Evolutionary conservation across 2,888 invertebrate species (phyloP), one percentile per base, ranked within the genome.

Genomic region (Sceliomorpha sp.): DNA sequence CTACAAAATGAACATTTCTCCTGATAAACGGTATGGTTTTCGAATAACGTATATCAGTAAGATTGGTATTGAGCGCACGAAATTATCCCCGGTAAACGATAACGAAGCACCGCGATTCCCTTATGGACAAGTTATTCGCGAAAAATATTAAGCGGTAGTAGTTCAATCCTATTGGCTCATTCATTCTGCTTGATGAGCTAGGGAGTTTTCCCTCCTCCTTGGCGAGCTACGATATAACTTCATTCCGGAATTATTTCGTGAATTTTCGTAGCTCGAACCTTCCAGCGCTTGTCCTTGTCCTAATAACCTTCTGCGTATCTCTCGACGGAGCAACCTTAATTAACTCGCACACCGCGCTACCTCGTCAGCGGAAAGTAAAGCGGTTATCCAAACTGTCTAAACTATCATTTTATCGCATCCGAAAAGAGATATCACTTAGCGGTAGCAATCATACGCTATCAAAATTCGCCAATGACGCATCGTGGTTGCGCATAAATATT

Each of bases 241-340:
- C 27, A 36, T 24, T 31, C 39, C 12, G 51, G 20, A 37, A 58
- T 56, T 56, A 47, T 66, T 66, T 47, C 14, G 50, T 14, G 47
- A 62, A 67, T 58, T 67, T 70, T 40, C 51, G 58, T 55, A 8
- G 40, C 39, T 37, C 26, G 31, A 47, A 42, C 26, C 53, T 47
- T 37, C 34, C 36, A 15, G 20, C 39, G 20, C 45, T 45, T 39
- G 53, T 62, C 56, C 51, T 60, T 58, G 51, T 68, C 39, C 68
- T 32, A 62, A 51, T 68, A 68, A 58, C 55, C 40, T 53, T 32
- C 37, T 13, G 39, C 47, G 39, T 63, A 37, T 29, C 40, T 53
- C 50, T 53, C 53, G 7, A 13, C 34, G 45, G 47, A 59, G 53
- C 45, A 48, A 17, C 50, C 39, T 56, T 64, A 56, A 64, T 56